A percentile compares a stretch with the other conserved stretches of the same genome.
Conservation (phyloP, 2,888 invertebrate species). For the Leptopilina myrica region DNA sequence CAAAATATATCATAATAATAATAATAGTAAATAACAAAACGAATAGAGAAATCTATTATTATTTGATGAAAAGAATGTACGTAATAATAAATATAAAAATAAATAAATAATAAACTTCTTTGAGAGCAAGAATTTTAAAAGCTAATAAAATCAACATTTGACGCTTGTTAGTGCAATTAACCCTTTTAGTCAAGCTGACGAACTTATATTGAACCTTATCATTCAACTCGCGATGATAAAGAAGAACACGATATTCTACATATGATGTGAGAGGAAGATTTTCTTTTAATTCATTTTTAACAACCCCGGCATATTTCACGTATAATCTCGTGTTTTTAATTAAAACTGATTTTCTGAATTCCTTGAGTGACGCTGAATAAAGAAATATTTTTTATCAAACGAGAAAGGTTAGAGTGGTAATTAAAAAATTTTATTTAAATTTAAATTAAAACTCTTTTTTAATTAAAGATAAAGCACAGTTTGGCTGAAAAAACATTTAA, state of each 20-base stretch:
- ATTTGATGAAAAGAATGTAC: too few species aligned
- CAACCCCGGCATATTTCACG: background rate
- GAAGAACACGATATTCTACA: slow-evolving; percentile 41
- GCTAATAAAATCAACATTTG: slow-evolving; percentile 63
- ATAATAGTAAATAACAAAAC: too few species aligned
- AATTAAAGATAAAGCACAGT: background rate
- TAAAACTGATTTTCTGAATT: background rate
- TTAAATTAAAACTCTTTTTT: background rate
- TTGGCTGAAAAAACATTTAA: too few species aligned
- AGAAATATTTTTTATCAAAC: background rate
- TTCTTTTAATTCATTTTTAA: slow-evolving; percentile 8
- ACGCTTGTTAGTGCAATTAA: slow-evolving; percentile 67
- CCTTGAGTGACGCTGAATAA: background rate
- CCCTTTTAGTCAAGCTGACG: slow-evolving; percentile 59
- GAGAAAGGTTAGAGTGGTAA: too few species aligned
- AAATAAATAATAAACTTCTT: background rate
- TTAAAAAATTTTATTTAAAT: background rate
- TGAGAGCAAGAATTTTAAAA: slow-evolving; percentile 38
- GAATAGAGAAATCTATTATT: too few species aligned
- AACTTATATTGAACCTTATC: slow-evolving; percentile 63
- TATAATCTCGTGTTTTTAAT: background rate
- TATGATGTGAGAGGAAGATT: background rate
- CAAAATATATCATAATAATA: too few species aligned
- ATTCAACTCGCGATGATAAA: slow-evolving; percentile 54
- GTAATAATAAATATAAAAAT: background rate